phyloP scores from a whole-genome alignment of 2,797 vertebrate genomes.

The Echiichthys vipera region DNA sequence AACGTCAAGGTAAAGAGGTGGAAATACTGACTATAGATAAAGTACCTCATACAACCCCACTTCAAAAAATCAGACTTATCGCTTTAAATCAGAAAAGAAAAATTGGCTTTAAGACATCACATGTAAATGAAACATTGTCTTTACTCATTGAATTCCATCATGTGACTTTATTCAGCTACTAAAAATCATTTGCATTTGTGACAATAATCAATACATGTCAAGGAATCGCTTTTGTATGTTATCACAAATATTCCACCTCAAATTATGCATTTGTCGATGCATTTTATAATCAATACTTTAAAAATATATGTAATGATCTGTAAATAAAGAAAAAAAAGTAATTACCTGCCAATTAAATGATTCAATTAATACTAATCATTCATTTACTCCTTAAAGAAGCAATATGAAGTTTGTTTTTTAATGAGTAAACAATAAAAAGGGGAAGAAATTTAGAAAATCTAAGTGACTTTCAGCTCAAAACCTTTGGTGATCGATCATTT shows the following conservation, averaged over 20 bases:
- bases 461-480: slow-evolving; percentile 29
- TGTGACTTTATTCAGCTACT: slow-evolving; percentile 77
- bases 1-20: too few relatives aligned
- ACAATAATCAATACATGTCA: slow-evolving; percentile 51
- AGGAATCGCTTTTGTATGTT: slow-evolving; percentile 51
- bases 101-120: neutral
- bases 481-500: slow-evolving; percentile 35
- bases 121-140: slow-evolving; percentile 18
- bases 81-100: too few relatives aligned
- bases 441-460: slow-evolving; percentile 29
- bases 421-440: slow-evolving; percentile 43
- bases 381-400: slow-evolving; percentile 22
- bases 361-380: slow-evolving; percentile 52
- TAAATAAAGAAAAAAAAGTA: slow-evolving; percentile 29
- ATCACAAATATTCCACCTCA: slow-evolving; percentile 52
- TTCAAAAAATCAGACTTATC: too few relatives aligned
- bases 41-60: too few relatives aligned
- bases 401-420: slow-evolving; percentile 39
- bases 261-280: slow-evolving; percentile 47
- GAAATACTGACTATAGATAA: too few relatives aligned
- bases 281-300: slow-evolving; percentile 55
- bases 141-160: slow-evolving; percentile 44
- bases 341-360: slow-evolving; percentile 47
- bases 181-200: slow-evolving; percentile 67
- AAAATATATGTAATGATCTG: slow-evolving; percentile 58